Evolutionary conservation across 2,888 invertebrate genomes (phyloP).

Genomic region (Drosophila kuntzei): DNA sequence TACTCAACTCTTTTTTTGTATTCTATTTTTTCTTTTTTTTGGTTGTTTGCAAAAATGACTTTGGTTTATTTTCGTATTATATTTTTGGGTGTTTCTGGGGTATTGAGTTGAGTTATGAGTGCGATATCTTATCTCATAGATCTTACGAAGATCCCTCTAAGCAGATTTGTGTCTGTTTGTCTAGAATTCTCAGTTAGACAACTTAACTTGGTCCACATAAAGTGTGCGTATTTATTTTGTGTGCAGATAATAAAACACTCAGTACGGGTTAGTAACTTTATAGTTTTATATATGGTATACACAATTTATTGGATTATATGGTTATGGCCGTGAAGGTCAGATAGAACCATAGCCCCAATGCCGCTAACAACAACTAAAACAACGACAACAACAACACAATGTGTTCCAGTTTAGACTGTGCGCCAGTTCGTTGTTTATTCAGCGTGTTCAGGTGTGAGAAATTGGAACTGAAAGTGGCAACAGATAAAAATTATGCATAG

Average conservation of each 20-base stretch:
- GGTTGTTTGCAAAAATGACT: conserved; percentile 67
- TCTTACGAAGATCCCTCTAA: conserved; percentile 37
- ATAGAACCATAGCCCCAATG: conserved; percentile 35
- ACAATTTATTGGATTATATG: conserved; percentile 78
- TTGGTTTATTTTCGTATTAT: conserved; percentile 24
- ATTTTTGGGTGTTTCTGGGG: conserved; percentile 23
- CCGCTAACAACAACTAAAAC: conserved; percentile 23
- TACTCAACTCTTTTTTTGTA: conserved; percentile 1
- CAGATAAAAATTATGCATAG: conserved; percentile 61
- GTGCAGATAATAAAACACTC: conserved; percentile 74
- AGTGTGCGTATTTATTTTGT: conserved; percentile 57
- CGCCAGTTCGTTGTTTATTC: conserved; percentile 41
- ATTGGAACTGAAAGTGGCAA: conserved; percentile 66
- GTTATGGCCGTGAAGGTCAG: conserved; percentile 78
- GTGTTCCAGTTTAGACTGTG: conserved; percentile 52
- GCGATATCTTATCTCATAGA: conserved; percentile 46
- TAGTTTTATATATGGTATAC: conserved; percentile 75
- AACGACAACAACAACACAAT: conserved; percentile 11
- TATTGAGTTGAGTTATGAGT: conserved; percentile 34
- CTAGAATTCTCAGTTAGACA: conserved; percentile 45
- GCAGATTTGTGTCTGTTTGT: conserved; percentile 35
- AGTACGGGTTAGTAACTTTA: conserved; percentile 60
- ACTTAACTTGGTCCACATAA: conserved; percentile 43
- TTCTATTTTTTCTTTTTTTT: conserved; percentile 5
- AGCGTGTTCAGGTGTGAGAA: conserved; percentile 69